phyloP scores from a whole-genome alignment of 2,113 vertebrate species.

The Tetrao urogallus region DNA sequence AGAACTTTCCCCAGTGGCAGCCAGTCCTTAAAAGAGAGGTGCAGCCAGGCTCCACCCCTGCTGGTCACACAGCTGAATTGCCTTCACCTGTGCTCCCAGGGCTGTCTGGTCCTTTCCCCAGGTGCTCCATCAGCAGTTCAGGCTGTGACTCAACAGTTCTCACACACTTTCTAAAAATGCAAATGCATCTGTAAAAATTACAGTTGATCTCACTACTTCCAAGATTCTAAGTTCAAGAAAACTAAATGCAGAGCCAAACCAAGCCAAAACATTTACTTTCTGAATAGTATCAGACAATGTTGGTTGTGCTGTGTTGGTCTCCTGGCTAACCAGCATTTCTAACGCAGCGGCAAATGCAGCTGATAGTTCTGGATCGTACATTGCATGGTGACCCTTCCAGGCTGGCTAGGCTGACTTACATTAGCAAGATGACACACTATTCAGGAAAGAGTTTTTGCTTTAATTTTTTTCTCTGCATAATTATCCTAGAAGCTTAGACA shows the following conservation, averaged over 20 bases:
- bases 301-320: background rate
- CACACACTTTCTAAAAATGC: background rate
- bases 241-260: background rate
- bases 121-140: too few species aligned
- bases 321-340: background rate
- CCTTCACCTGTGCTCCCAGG: too few species aligned
- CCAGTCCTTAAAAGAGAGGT: too few species aligned
- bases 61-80: too few species aligned
- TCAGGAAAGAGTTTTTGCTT: background rate
- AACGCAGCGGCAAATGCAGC: background rate
- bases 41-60: too few species aligned
- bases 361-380: background rate
- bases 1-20: too few species aligned
- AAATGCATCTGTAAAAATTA: background rate
- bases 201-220: background rate
- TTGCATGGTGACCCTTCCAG: constrained; percentile 7
- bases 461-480: background rate
- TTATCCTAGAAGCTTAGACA: background rate
- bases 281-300: background rate
- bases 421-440: background rate
- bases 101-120: too few species aligned
- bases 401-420: background rate
- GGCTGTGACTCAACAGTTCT: too few species aligned
- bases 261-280: background rate
- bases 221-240: background rate